Evolutionary conservation across 2,113 vertebrate genomes (phyloP).

Genomic region (Microtus pennsylvanicus): DNA sequence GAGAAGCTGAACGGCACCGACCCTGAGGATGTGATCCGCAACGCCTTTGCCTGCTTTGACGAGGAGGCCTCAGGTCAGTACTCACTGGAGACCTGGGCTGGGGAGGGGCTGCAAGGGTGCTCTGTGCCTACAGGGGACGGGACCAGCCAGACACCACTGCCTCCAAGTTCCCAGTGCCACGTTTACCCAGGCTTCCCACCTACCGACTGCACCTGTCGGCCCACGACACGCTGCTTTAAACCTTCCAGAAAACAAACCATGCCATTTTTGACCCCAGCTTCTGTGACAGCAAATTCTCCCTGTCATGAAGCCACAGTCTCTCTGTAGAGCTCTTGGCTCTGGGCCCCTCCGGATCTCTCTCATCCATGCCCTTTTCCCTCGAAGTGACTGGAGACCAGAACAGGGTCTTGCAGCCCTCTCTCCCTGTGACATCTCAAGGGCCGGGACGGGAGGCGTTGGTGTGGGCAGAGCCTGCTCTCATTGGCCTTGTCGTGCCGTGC

Average conservation of each 20-base stretch:
- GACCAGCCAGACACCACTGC: neutral
- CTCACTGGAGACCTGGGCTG: neutral
- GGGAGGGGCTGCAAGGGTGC: neutral
- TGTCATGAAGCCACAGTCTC: neutral
- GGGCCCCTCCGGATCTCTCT: neutral
- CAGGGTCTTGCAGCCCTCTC: neutral
- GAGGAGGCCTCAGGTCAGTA: slow-evolving; percentile 95
- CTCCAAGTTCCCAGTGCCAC: neutral
- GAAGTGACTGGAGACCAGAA: neutral
- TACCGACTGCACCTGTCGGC: neutral
- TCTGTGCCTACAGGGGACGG: neutral
- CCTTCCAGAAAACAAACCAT: neutral
- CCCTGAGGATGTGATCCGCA: slow-evolving; percentile 98
- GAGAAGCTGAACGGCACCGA: slow-evolving; percentile 98
- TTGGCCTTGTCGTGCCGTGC: fast-evolving
- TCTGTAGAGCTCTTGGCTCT: neutral
- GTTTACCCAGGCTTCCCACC: neutral
- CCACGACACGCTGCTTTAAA: neutral
- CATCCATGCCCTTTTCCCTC: neutral
- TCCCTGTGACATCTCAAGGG: neutral
- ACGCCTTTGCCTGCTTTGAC: slow-evolving; percentile 98
- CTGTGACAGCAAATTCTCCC: neutral
- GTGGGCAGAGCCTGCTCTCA: neutral
- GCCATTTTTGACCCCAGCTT: neutral
- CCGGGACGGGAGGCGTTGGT: no score